Evolutionary conservation across 2,113 vertebrate genomes (phyloP), one percentile per base, ranked within the genome.

Genomic region (Casuarius casuarius): DNA sequence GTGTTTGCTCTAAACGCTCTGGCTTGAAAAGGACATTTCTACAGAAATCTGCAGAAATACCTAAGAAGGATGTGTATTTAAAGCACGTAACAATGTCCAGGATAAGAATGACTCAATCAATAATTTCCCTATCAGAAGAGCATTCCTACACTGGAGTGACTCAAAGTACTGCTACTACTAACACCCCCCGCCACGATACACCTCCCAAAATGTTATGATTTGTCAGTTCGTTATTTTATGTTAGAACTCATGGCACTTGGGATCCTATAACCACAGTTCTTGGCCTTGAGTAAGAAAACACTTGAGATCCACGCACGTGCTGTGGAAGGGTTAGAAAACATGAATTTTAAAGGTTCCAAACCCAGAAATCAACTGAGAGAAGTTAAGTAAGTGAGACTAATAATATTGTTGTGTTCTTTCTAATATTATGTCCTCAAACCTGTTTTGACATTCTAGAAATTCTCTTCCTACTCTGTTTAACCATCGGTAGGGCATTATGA

Each of bases 401-500:
- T 29, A 28, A n/a, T 63, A 13, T 13, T 38, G 22, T 9, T 38
- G n/a, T 63, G 61, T 21, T 22, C 61, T 35, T 22, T n/a, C 61
- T 63, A 12, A 38, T 59, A 75, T 54, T 75, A 4, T 44, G 9
- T 51, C 26, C 38, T 85, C 26, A 59, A 35, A 28, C 21, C 25
- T 54, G 9, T 48, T 87, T 44, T 67, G 42, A 12, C 10, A 21
- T 72, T 76, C 35, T 15, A 28, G 49, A 77, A 73, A n/a, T 80
- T 75, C 1, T 10, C 5, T 46, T 85, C 14, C 19, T 73, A 5
- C 21, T 84, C 28, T 48, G 12, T 33, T 75, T 68, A 62, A 28
- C 12, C 12, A 8, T 1, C 51, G 31, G 20, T 17, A 65, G 33
- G 12, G 15, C 0, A 0, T 52, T 26, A 33, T 33, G 14, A 40